Evolutionary conservation across 2,113 vertebrate species (phyloP).

Genomic region (Mesitornis unicolor): DNA sequence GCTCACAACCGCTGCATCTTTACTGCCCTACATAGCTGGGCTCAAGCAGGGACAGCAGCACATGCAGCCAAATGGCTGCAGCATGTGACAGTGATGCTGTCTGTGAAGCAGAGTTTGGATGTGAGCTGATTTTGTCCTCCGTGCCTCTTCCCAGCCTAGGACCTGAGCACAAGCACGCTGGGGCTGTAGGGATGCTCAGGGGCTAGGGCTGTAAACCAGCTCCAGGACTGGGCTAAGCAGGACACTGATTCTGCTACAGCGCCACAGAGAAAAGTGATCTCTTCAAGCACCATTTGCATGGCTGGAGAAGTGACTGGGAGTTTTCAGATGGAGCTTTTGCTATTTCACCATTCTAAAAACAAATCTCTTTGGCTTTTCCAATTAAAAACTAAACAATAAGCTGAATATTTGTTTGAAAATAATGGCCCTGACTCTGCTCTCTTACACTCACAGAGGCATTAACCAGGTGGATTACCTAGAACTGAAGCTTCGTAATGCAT

Average conservation of each 20-base stretch:
- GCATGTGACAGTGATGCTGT: background rate
- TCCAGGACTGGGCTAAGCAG: background rate
- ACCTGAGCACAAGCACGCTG: background rate
- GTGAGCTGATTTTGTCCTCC: background rate
- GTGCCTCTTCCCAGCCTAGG: background rate
- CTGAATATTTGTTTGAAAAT: background rate
- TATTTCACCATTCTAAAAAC: background rate
- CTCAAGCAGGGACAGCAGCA: background rate
- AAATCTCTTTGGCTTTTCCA: background rate
- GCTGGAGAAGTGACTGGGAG: no score
- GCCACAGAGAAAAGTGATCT: background rate
- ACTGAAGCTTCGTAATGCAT: background rate
- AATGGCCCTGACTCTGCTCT: background rate
- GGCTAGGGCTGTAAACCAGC: background rate
- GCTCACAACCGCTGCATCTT: background rate
- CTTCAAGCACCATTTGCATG: background rate
- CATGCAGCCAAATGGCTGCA: background rate
- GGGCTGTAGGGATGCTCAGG: background rate
- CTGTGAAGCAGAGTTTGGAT: background rate
- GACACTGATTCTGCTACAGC: fast-evolving
- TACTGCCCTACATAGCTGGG: background rate
- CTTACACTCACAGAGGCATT: background rate
- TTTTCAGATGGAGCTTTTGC: background rate
- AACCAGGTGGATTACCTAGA: background rate
- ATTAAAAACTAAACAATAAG: background rate